Evolutionary conservation across 2,797 vertebrate species (phyloP), one percentile per base, ranked within the genome.

Genomic region (Pampus argenteus): DNA sequence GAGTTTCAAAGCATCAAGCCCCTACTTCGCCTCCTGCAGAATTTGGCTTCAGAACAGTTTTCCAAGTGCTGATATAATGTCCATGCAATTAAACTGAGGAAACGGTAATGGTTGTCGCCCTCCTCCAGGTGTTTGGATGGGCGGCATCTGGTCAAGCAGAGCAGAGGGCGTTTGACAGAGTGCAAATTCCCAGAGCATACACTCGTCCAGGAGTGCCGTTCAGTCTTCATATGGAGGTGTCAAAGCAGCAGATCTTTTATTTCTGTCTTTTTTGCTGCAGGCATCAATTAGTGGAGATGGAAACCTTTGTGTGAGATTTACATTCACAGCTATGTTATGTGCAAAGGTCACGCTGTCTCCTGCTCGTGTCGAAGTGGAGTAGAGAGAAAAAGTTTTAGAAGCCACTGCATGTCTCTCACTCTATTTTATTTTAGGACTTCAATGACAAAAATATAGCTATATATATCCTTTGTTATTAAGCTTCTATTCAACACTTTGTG

Each of bases 271-370:
- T 81, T 78, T 74, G 78, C 81, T 79, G 49, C 64, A 64, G 81
- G 88, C 82, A 76, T 90, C 85, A 91, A 86, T 92, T 92, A 92
- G 79, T 74, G 61, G 52, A 70, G 68, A 52, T 78, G 66, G 60
- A 80, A 40, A 85, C 74, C 66, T 67, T 71, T 50, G 71, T 68
- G 56, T 71, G 66, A 86, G 77, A 89, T 81, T 86, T 66, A 79
- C 75, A 86, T 86, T 75, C 62, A 74, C 75, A 76, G 67, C 77
- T 67, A 61, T 80, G 66, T 55, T 74, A 59, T 64, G 73, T 66
- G 71, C 72, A 80, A 72, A 81, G 69, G 83, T 89, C 81, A 85
- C 22, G 17, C 60, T 60, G 64, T 72, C 45, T 70, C 29, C 51
- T 51, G 40, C 75, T 74, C 66, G 57, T 81, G 86, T 86, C 54